Percentiles rank a stretch among this genome's conserved stretches.
Conservation (phyloP, 2,888 invertebrate species). For the Alloscopus bannaensis region DNA sequence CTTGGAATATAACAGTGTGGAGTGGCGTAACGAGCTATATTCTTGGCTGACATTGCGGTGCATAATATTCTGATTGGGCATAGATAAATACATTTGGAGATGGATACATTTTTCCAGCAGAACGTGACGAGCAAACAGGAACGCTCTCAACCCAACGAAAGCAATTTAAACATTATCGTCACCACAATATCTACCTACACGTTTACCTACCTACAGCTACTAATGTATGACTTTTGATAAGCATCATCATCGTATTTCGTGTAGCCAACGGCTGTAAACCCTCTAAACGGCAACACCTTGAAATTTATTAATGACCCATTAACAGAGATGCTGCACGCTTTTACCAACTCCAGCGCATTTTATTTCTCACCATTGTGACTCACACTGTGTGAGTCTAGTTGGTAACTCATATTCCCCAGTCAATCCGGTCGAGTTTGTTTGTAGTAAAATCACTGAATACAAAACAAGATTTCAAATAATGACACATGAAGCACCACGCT, state of each 20-base stretch:
- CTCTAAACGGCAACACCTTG: not conserved
- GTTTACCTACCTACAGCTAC: not conserved
- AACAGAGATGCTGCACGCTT: not conserved
- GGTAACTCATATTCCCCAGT: too few relatives aligned
- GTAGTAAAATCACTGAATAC: too few relatives aligned
- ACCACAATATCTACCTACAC: not conserved
- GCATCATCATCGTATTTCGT: not conserved
- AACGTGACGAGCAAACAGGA: too few relatives aligned
- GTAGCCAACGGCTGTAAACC: not conserved
- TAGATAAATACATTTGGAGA: not conserved
- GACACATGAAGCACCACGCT: too few relatives aligned
- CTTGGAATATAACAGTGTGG: too few relatives aligned
- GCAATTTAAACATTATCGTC: constrained; percentile 4
- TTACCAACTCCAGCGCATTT: not conserved
- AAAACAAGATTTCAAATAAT: too few relatives aligned
- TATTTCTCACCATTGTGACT: too few relatives aligned
- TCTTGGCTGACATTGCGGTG: too few relatives aligned
- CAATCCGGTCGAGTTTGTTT: too few relatives aligned
- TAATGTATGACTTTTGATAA: not conserved
- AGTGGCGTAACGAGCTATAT: too few relatives aligned
- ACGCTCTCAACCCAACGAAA: not conserved
- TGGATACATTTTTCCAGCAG: not conserved
- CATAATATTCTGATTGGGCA: not conserved
- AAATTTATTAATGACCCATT: not conserved
- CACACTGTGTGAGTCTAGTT: too few relatives aligned